Conservation (phyloP, 1,140 invertebrate genomes). For the Paraescarpia echinospica region DNA sequence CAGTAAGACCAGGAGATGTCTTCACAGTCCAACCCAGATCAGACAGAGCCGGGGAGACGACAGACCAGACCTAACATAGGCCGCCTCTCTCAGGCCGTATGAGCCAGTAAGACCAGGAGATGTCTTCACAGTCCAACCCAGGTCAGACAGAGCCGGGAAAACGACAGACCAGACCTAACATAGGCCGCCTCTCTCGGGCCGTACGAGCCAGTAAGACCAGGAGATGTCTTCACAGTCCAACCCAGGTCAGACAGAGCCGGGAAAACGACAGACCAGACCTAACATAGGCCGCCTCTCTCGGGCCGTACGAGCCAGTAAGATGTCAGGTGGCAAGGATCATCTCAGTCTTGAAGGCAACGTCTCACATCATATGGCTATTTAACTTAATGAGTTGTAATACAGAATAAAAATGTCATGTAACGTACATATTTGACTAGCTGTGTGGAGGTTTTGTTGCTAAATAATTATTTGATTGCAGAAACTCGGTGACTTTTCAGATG, state of each 20-base stretch:
- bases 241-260: background rate
- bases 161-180: background rate
- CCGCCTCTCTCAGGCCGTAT: background rate
- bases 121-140: background rate
- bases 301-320: background rate
- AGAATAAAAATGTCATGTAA: background rate
- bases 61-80: background rate
- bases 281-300: background rate
- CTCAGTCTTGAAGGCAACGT: background rate
- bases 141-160: background rate
- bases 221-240: background rate
- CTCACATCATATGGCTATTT: background rate
- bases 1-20: background rate
- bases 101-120: background rate
- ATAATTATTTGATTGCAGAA: background rate
- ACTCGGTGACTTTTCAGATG: background rate
- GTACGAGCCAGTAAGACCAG: background rate
- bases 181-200: background rate
- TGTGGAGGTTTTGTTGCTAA: background rate
- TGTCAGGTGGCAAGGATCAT: background rate
- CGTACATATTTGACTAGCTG: background rate
- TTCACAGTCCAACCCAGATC: background rate
- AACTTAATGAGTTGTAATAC: background rate
- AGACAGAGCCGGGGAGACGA: background rate
- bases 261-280: background rate